These are phyloP conservation scores for Onchidella celtica DNA, from an alignment of 2,888 invertebrate species.

Conservation along the genomic window DNA sequence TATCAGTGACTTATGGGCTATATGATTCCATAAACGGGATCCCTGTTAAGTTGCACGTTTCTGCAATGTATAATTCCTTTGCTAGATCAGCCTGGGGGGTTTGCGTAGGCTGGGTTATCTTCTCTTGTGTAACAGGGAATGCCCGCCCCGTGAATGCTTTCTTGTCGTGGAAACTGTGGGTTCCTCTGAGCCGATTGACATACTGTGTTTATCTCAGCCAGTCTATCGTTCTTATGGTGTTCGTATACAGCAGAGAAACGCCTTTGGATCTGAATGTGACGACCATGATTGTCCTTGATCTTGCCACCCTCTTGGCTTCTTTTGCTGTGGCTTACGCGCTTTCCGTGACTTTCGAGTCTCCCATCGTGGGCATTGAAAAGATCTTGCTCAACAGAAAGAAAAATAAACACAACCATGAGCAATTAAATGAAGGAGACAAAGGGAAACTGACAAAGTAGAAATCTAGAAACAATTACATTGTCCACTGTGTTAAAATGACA, in stretches of 20 bases:
- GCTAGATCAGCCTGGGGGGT: slow-evolving; percentile 81
- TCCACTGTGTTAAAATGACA: too few relatives aligned
- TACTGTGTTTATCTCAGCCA: slow-evolving; percentile 18
- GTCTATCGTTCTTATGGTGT: neutral
- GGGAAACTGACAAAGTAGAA: too few relatives aligned
- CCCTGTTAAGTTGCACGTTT: slow-evolving; percentile 16
- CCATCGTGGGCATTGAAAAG: slow-evolving; percentile 54
- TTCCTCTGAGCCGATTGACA: slow-evolving; percentile 9
- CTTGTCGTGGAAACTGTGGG: slow-evolving; percentile 55
- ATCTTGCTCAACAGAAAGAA: slow-evolving; percentile 40
- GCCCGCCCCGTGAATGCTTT: slow-evolving; percentile 78
- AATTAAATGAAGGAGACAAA: too few relatives aligned
- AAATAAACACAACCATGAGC: too few relatives aligned
- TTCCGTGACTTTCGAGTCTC: slow-evolving; percentile 52
- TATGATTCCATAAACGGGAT: slow-evolving; percentile 67
- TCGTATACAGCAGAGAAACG: neutral
- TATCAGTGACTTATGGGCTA: slow-evolving; percentile 76
- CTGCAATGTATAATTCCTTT: slow-evolving; percentile 80
- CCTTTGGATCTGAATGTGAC: neutral
- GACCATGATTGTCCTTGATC: slow-evolving; percentile 37
- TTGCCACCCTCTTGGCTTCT: slow-evolving; percentile 39
- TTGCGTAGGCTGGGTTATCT: slow-evolving; percentile 82
- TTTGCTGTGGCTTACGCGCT: slow-evolving; percentile 43
- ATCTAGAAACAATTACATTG: too few relatives aligned
- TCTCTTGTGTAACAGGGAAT: slow-evolving; percentile 81